Evolutionary conservation across 2,113 vertebrate species (phyloP).

Genomic region (Callipepla californica): DNA sequence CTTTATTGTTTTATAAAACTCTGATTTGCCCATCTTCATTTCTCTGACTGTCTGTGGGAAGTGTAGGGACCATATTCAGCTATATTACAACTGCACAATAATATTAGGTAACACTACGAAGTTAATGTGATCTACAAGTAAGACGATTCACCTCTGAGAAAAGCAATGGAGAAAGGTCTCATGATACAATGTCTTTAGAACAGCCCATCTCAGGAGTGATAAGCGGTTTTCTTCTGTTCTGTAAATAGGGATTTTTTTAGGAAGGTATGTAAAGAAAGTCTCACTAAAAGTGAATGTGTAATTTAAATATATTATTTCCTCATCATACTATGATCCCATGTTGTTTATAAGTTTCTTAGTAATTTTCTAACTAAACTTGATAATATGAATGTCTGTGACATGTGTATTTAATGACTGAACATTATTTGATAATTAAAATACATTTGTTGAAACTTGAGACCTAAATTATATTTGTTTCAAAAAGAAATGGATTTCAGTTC

Average conservation of each 20-base stretch:
- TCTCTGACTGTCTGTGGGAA: not conserved
- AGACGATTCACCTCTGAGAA: not conserved
- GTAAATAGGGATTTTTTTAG: not conserved
- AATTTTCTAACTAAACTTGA: not conserved
- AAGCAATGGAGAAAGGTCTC: not conserved
- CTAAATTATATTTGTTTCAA: not conserved
- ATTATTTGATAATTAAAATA: not conserved
- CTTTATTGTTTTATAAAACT: conserved; percentile 46
- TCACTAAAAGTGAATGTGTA: not conserved
- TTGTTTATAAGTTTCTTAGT: not conserved
- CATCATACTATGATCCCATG: not conserved
- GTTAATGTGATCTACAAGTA: not conserved
- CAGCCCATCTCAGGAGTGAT: rapidly evolving
- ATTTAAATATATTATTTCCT: not conserved
- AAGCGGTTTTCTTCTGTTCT: not conserved
- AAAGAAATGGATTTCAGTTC: not conserved
- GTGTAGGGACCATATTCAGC: not conserved
- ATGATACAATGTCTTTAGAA: not conserved
- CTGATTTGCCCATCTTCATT: not conserved
- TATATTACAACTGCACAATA: not conserved
- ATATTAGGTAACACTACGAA: not conserved
- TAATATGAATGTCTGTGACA: not conserved
- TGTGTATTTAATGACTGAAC: not conserved
- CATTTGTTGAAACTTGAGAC: not conserved
- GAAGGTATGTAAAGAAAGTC: not conserved